Conservation (phyloP, 2,888 invertebrate species). For the Coelopa pilipes region DNA sequence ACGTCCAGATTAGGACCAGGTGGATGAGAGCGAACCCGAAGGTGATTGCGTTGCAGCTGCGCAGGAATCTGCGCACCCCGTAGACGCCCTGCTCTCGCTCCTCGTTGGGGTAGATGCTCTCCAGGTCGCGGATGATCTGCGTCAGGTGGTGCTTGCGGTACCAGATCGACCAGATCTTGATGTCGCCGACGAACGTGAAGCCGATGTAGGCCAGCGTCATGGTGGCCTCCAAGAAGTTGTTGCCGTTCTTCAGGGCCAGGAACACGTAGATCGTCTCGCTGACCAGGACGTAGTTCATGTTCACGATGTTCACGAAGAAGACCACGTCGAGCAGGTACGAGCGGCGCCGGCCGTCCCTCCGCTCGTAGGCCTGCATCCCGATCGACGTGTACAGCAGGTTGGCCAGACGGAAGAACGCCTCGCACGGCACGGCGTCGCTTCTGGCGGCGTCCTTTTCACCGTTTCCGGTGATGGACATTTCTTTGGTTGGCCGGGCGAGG, state of each 20-base stretch:
- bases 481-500: too few species aligned
- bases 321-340: conserved; percentile 38
- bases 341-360: conserved; percentile 17
- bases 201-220: conserved; percentile 57
- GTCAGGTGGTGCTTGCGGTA: conserved; percentile 49
- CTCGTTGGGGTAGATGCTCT: conserved; percentile 51
- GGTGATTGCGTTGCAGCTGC: conserved; percentile 47
- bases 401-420: conserved; percentile 47
- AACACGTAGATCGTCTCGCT: conserved; percentile 55
- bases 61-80: conserved; percentile 39
- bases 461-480: too few species aligned
- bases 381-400: conserved; percentile 52
- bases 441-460: too few species aligned
- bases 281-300: conserved; percentile 52
- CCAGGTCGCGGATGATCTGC: conserved; percentile 49
- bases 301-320: conserved; percentile 50
- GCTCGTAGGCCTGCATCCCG: conserved; percentile 52
- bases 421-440: too few species aligned
- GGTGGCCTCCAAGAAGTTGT: conserved; percentile 58
- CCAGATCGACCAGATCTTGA: conserved; percentile 57
- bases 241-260: conserved; percentile 49
- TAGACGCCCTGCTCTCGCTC: conserved; percentile 45
- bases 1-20: conserved; percentile 56
- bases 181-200: conserved; percentile 52
- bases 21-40: conserved; percentile 53